A percentile compares a stretch with the other conserved stretches of the same genome.
phyloP scores from a whole-genome alignment of 2,797 vertebrate genomes.

The Tinamus major region DNA sequence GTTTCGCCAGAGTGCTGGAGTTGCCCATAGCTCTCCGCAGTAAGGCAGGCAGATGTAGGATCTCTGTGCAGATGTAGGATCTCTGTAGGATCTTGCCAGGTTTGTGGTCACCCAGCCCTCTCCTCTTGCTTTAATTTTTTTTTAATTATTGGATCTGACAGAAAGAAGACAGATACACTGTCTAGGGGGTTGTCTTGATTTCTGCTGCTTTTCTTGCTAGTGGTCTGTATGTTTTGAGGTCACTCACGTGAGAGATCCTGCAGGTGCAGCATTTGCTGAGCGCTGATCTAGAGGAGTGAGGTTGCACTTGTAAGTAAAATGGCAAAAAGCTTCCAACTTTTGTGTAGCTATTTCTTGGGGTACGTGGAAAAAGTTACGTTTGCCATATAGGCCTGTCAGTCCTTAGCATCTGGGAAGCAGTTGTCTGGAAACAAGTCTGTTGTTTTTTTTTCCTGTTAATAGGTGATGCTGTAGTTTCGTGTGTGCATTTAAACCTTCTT shows the following conservation, averaged over 20 bases:
- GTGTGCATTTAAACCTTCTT: rapidly evolving
- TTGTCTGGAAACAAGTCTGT: background rate
- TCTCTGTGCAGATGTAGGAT: background rate
- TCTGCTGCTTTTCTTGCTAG: background rate
- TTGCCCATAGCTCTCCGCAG: background rate
- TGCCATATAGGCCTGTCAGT: background rate
- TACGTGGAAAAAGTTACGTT: background rate
- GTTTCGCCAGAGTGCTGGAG: background rate
- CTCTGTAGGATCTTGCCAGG: background rate
- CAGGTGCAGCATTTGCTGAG: background rate
- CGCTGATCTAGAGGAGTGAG: background rate
- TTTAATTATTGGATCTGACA: too few species aligned
- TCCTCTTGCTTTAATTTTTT: background rate
- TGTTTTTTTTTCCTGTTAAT: background rate
- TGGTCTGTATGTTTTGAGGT: background rate
- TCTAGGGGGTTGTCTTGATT: background rate
- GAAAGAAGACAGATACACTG: background rate
- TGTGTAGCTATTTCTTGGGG: rapidly evolving
- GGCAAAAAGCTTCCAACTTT: background rate
- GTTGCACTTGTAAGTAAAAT: background rate
- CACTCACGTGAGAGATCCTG: background rate
- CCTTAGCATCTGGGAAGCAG: background rate
- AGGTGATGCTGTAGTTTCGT: background rate
- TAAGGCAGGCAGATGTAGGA: background rate
- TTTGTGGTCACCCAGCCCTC: background rate